phyloP scores from a whole-genome alignment of 2,888 invertebrate species.

The Limenitis arthemis region DNA sequence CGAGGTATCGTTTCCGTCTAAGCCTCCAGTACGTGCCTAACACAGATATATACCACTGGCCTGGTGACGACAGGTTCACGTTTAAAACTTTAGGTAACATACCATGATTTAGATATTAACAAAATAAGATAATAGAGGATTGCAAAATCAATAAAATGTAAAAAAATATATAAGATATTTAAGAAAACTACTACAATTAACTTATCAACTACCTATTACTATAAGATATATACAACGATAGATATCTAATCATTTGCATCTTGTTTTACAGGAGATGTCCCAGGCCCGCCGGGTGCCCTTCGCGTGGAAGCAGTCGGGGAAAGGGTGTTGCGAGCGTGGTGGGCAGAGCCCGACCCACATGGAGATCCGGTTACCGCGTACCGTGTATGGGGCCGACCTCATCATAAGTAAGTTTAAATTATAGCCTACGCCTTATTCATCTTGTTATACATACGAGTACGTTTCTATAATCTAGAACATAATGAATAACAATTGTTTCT shows the following conservation, averaged over 20 bases:
- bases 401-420: constrained; percentile 37
- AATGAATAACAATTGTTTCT: no score
- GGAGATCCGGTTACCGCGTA: constrained; percentile 84
- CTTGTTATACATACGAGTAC: no score
- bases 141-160: no score
- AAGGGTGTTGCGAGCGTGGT: constrained; percentile 83
- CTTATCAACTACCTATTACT: no score
- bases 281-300: constrained; percentile 84
- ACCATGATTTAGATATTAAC: neutral
- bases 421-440: no score
- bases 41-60: constrained; percentile 78
- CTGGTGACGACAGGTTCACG: constrained; percentile 76
- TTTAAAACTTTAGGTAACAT: constrained; percentile 81
- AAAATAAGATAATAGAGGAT: neutral
- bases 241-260: no score
- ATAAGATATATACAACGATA: no score
- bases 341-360: constrained; percentile 84
- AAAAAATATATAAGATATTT: no score
- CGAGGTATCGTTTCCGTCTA: constrained; percentile 83
- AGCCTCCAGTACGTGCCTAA: constrained; percentile 74
- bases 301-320: constrained; percentile 80
- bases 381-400: constrained; percentile 79
- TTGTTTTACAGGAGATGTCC: constrained; percentile 76
- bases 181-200: no score
- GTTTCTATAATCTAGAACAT: no score